A percentile compares a stretch with the other conserved stretches of the same genome.
Conservation (phyloP, 2,797 vertebrate genomes). For the Sternarchorhynchus goeldii region DNA sequence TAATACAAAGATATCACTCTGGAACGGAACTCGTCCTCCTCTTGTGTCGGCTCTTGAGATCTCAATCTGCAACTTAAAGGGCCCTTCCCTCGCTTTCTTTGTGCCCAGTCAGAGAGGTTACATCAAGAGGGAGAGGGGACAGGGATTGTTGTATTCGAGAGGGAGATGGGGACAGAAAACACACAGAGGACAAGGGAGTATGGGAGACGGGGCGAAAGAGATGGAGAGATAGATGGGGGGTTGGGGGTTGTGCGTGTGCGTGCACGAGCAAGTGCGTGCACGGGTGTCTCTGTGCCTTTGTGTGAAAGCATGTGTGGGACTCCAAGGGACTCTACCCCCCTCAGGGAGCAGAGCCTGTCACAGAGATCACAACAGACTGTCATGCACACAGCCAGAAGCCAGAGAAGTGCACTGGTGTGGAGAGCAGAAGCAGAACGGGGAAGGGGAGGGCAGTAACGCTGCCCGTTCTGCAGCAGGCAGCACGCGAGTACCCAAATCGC, state of each 20-base stretch:
- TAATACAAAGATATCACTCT: conserved; percentile 60
- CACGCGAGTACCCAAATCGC: conserved; percentile 30
- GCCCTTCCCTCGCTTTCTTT: conserved; percentile 59
- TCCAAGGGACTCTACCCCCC: conserved; percentile 52
- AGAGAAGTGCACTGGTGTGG: conserved; percentile 65
- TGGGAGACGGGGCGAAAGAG: conserved; percentile 46
- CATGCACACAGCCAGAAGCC: conserved; percentile 73
- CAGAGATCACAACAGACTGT: conserved; percentile 76
- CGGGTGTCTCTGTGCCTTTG: conserved; percentile 42
- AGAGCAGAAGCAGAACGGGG: conserved; percentile 63
- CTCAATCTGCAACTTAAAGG: conserved; percentile 54
- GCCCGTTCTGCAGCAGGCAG: conserved; percentile 52
- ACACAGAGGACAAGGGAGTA: conserved; percentile 39
- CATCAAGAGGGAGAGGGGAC: conserved; percentile 60
- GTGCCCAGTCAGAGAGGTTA: conserved; percentile 59
- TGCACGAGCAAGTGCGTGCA: conserved; percentile 46
- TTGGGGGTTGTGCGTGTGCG: conserved; percentile 43
- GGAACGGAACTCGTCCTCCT: conserved; percentile 55
- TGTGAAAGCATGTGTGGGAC: conserved; percentile 38
- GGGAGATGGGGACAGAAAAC: conserved; percentile 58
- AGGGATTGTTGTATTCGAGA: conserved; percentile 53
- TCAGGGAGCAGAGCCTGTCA: conserved; percentile 74
- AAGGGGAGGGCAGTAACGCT: conserved; percentile 56
- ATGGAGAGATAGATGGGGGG: conserved; percentile 43
- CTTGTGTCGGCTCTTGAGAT: conserved; percentile 63